A percentile compares a stretch with the other conserved stretches of the same genome.
These are phyloP conservation scores for Phyllopteryx taeniolatus DNA, from an alignment of 2,113 vertebrate genomes.

Conservation along the genomic window DNA sequence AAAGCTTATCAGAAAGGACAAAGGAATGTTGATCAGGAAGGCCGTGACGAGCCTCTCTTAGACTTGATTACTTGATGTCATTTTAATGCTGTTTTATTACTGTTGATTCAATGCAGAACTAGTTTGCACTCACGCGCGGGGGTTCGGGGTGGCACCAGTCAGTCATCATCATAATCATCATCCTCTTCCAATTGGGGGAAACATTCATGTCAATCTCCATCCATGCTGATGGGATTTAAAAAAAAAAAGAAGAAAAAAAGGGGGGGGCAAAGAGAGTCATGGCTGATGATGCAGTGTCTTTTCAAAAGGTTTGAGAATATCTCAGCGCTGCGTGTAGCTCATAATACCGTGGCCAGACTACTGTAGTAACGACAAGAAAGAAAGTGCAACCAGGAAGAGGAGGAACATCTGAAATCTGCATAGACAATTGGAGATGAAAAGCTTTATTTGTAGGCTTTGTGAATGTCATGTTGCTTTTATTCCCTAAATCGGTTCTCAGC, in stretches of 20 bases:
- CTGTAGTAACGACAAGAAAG: background rate
- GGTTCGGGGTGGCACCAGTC: background rate
- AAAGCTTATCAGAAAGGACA: conserved; percentile 54
- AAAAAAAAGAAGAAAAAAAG: background rate
- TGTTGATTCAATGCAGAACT: conserved; percentile 73
- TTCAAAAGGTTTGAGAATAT: conserved; percentile 47
- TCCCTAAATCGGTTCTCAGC: conserved; percentile 42
- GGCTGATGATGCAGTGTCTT: conserved; percentile 51
- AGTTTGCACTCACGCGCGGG: conserved; percentile 64
- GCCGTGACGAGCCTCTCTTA: conserved; percentile 53
- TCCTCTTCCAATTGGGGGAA: conserved; percentile 44
- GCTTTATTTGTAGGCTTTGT: conserved; percentile 43
- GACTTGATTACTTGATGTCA: conserved; percentile 75
- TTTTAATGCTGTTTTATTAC: conserved; percentile 72
- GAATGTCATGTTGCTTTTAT: conserved; percentile 48
- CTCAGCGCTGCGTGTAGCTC: conserved; percentile 18
- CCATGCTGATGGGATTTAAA: conserved; percentile 45
- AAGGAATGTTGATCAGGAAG: conserved; percentile 64
- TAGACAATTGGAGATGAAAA: conserved; percentile 35
- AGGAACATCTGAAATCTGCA: conserved; percentile 41
- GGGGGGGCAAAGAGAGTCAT: conserved; percentile 38
- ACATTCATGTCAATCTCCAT: conserved; percentile 51
- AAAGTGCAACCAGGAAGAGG: conserved; percentile 43
- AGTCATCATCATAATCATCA: background rate
- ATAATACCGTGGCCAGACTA: conserved; percentile 18